Base-by-base conservation (phyloP, 2,797 vertebrate genomes). In the Coluber constrictor region DNA sequence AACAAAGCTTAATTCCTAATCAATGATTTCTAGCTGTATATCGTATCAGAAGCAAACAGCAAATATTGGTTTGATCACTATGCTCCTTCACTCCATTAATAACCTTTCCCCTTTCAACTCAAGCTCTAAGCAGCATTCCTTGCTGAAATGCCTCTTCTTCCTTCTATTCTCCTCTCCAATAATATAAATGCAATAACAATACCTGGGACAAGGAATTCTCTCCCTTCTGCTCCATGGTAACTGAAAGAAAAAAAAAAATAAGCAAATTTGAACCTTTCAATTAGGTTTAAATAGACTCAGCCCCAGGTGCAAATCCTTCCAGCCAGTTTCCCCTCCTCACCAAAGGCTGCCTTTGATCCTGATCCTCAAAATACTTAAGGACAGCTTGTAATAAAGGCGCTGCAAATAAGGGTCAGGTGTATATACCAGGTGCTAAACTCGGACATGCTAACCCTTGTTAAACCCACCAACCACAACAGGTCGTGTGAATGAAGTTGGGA, bases 261-360 rank as follows among this genome's bases (percentile, higher is more conserved):
- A 0, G 1, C 0, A 0, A 0, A 1, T 0, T 0, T 0, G 3
- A 1, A 0, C 0, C 25, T 86, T 74, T 57, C n/a, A 37, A 43
- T 60, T 25, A 8, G 88, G 47, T 92, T 90, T 27, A 96, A 96
- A 92, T 95, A 90, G 89, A 27, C 2, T 7, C 79, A 47, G 92
- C 1, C 4, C 54, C 95, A 95, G 56, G 18, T 96, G 94, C 74
- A n/a, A 47, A 8, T 11, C 54, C 1, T 79, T 55, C 59, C 29
- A 91, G 79, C 54, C 51, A 90, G 54, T 37, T 47, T 59, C 56
- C 6, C 12, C 25, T 10, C 12, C 9, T 27, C 74, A n/a, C 20
- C 56, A 87, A 54, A 70, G 23, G 32, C 25, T 55, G 15, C 4
- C 15, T 43, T 25, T n/a, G 15, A 37, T 25, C 63, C 55, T 3